These are phyloP conservation scores for Camponotus fellah DNA, from an alignment of 2,888 invertebrate species.

Conservation along the genomic window DNA sequence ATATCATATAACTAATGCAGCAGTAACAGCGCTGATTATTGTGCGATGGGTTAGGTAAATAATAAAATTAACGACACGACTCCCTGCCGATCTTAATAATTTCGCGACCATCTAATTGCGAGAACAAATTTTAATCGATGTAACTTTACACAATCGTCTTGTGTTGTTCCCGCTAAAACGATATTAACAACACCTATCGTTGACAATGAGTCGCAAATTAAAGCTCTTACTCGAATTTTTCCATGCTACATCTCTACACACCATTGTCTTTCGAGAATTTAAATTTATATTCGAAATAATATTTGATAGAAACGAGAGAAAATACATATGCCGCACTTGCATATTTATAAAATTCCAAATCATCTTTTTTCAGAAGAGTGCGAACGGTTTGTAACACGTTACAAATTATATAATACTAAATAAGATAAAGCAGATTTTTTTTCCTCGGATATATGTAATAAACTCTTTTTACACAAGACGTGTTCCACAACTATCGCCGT, in stretches of 20 bases:
- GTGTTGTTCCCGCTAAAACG: not conserved
- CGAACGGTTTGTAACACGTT: not conserved
- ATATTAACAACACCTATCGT: not conserved
- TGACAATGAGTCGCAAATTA: not conserved
- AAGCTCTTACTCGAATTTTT: not conserved
- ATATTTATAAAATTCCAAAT: slow-evolving; percentile 11
- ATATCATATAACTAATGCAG: slow-evolving; percentile 51
- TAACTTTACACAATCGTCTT: not conserved
- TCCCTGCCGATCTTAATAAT: not conserved
- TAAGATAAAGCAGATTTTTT: not conserved
- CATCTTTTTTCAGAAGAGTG: not conserved
- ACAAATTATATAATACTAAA: slow-evolving; percentile 9
- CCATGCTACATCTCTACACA: not conserved
- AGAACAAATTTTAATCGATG: not conserved
- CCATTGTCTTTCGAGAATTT: not conserved
- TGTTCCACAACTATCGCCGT: not conserved
- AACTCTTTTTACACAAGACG: not conserved
- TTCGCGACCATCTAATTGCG: not conserved
- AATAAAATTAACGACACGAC: not conserved
- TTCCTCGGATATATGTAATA: slow-evolving; percentile 3
- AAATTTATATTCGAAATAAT: not conserved
- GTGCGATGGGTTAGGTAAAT: not conserved
- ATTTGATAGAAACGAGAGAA: not conserved
- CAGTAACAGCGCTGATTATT: slow-evolving; percentile 1
- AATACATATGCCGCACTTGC: slow-evolving; percentile 1